phyloP scores from a whole-genome alignment of 2,113 vertebrate genomes.

The Leptodactylus fuscus region DNA sequence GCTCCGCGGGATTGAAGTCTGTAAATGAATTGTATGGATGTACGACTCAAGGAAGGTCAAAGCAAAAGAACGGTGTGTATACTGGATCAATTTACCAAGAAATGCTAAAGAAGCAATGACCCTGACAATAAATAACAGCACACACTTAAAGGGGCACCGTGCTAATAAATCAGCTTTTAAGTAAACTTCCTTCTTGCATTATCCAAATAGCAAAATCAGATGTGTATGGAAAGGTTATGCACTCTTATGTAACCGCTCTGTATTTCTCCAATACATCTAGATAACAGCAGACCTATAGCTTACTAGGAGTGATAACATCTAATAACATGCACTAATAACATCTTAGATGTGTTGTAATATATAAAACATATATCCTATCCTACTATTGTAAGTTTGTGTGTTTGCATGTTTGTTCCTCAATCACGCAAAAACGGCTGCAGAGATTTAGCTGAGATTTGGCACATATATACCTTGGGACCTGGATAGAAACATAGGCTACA shows the following conservation, averaged over 20 bases:
- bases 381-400: too few relatives aligned
- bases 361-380: too few relatives aligned
- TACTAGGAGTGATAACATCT: too few relatives aligned
- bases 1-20: background rate
- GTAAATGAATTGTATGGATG: background rate
- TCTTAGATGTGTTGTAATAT: too few relatives aligned
- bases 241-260: background rate
- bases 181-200: background rate
- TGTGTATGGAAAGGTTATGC: background rate
- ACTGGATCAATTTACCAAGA: background rate
- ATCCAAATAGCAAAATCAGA: background rate
- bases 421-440: too few relatives aligned
- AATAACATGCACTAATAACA: too few relatives aligned
- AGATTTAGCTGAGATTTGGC: too few relatives aligned
- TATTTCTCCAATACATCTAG: background rate
- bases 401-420: too few relatives aligned
- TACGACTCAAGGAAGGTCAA: background rate
- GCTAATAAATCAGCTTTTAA: background rate
- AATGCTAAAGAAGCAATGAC: background rate
- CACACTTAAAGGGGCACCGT: background rate
- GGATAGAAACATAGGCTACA: too few relatives aligned
- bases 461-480: too few relatives aligned
- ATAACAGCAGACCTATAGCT: too few relatives aligned
- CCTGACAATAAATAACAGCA: background rate
- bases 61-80: background rate